Base-by-base conservation (phyloP, 1,140 invertebrate species). In the Scaptomyza pallida region DNA sequence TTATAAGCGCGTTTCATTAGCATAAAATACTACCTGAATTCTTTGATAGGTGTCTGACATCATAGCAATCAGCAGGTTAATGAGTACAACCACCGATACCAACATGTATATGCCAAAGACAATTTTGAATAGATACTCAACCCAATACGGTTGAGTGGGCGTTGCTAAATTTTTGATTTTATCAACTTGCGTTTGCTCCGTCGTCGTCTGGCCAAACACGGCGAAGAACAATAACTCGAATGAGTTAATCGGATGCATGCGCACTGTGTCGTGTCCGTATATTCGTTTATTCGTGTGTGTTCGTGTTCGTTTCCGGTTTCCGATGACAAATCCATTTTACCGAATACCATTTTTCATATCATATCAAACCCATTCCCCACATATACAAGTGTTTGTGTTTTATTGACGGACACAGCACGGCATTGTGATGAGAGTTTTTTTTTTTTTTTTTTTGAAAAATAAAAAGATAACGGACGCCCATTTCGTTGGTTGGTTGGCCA, bases 21-120 rank as follows among this genome's bases (percentile, higher is more conserved):
- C 78, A 85, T n/a, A 37, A 37, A 37, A 91, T 91, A 91, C 90
- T 94, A 95, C 97, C 94, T 99, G 96, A 91, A 99, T 99, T 83
- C 98, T 94, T 92, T 99, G 98, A 93, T 99, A 99, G 23, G 99
- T 99, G 93, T 99, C 98, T 89, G 97, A 98, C 98, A 99, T 99
- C 99, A 99, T 99, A 93, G 99, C 99, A 94, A 99, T 99, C 81
- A 99, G 95, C 61, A 99, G 94, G 93, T 99, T 99, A 93, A 99
- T 99, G 63, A 99, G 94, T 56, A 99, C 99, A 89, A 99, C 97
- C 69, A 99, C 96, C 52, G 98, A 99, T 61, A 99, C 98, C 94
- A 99, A 94, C 97, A 99, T 98, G 93, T 99, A 99, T 83, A 98
- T 96, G 57, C 95, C 96, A 92, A 96, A 96, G 61, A 95, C 94